Evolutionary conservation across 2,888 invertebrate genomes (phyloP).

Genomic region (Neria commutata): DNA sequence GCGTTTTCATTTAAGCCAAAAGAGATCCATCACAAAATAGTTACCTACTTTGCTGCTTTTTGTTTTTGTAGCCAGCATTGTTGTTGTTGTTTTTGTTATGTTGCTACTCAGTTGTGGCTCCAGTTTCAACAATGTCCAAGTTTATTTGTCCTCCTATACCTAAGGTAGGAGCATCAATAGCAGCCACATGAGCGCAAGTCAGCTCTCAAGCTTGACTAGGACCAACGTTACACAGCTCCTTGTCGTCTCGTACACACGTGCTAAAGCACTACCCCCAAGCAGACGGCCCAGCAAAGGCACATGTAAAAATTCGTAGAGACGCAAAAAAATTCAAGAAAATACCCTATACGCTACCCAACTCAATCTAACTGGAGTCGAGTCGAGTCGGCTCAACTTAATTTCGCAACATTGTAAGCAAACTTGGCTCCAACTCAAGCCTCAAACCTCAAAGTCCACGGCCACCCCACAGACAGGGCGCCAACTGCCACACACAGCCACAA

Average conservation of each 20-base stretch:
- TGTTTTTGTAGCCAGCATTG: background rate
- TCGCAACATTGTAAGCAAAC: conserved; percentile 24
- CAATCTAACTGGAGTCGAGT: conserved; percentile 6
- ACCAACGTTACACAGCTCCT: background rate
- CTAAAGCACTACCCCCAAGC: background rate
- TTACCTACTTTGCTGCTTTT: background rate
- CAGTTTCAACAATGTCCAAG: conserved; percentile 17
- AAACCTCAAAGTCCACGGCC: no score
- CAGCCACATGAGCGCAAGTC: no score
- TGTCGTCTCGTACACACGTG: no score
- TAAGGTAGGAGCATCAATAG: background rate
- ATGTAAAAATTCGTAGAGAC: no score
- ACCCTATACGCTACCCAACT: conserved; percentile 1
- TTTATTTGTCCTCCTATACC: conserved; percentile 13
- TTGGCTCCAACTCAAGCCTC: conserved; percentile 7
- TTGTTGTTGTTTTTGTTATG: conserved; percentile 6
- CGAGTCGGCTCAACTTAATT: conserved; percentile 16
- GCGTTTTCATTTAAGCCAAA: conserved; percentile 1
- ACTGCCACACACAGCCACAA: background rate
- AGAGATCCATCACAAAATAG: conserved; percentile 10
- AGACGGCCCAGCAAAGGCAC: no score
- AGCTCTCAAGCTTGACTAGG: background rate
- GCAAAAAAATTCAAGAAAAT: no score
- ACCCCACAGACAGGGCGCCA: background rate
- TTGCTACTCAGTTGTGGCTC: background rate